Evolutionary conservation across 1,140 invertebrate species (phyloP).

Genomic region (Asobara japonica): DNA sequence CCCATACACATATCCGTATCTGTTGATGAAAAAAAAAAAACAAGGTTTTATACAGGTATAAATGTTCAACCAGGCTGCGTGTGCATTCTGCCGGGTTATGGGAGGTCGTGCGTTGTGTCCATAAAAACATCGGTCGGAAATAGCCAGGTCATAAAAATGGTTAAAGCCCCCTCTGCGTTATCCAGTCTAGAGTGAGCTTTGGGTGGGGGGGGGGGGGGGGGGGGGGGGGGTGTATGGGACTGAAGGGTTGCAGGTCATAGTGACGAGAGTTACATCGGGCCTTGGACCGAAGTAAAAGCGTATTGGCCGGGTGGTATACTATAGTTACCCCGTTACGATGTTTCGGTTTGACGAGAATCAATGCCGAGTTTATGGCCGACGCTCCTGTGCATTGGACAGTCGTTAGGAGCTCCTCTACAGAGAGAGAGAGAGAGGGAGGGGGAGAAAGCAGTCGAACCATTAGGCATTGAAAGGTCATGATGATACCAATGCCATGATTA

Average conservation of each 20-base stretch:
- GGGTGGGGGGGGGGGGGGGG: background rate
- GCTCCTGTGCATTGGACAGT: background rate
- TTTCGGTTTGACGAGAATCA: conserved; percentile 15
- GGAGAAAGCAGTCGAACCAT: background rate
- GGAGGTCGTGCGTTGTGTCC: conserved; percentile 17
- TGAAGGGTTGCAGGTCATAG: conserved; percentile 2
- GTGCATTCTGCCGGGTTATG: conserved; percentile 4
- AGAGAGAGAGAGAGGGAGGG: too few species aligned
- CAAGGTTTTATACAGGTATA: background rate
- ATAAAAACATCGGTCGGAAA: conserved; percentile 28
- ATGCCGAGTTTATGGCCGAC: background rate
- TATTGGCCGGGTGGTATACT: background rate
- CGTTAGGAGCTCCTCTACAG: background rate
- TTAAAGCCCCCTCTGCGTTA: conserved; percentile 22
- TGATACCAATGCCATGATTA: background rate
- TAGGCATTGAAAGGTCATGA: background rate
- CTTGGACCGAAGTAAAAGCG: background rate
- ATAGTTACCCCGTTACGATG: conserved; percentile 3
- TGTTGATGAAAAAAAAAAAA: background rate
- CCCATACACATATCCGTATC: background rate
- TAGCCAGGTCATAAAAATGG: conserved; percentile 24
- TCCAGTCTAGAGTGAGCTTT: conserved; percentile 12
- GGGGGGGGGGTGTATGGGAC: background rate
- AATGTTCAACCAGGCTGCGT: background rate
- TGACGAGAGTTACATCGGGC: background rate